phyloP scores from a whole-genome alignment of 1,140 invertebrate species.

The Cydia amplana region DNA sequence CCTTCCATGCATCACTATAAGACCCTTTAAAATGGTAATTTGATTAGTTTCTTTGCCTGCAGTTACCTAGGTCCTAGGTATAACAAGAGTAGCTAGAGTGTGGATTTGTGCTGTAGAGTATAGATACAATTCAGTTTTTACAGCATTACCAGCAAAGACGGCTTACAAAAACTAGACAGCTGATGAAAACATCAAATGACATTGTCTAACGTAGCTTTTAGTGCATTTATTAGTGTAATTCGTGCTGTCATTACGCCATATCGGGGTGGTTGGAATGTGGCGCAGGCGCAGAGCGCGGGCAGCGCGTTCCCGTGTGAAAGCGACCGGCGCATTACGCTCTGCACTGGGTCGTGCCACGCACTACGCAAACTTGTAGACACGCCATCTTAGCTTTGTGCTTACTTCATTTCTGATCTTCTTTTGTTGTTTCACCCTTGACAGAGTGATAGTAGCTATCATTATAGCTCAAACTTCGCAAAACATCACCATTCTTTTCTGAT shows the following conservation, averaged over 20 bases:
- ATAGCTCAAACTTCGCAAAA: neutral
- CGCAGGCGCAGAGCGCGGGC: slow-evolving; percentile 1
- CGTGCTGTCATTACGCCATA: slow-evolving; percentile 19
- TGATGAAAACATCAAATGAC: neutral
- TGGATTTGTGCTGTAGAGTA: no score
- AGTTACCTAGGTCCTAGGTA: no score
- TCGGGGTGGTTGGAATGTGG: slow-evolving; percentile 11
- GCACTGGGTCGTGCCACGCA: slow-evolving; percentile 35
- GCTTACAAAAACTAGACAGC: slow-evolving; percentile 1
- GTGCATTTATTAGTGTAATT: neutral
- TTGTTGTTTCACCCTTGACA: no score
- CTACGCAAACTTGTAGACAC: slow-evolving; percentile 33
- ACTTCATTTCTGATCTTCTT: no score
- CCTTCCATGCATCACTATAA: no score
- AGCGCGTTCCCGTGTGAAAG: slow-evolving; percentile 75
- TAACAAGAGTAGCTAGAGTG: no score
- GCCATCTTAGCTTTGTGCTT: slow-evolving; percentile 34
- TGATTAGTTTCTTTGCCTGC: no score
- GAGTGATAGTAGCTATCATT: neutral
- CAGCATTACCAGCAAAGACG: neutral
- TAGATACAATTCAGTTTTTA: neutral
- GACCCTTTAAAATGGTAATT: no score
- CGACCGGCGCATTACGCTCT: slow-evolving; percentile 48
- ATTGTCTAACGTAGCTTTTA: slow-evolving; percentile 1
- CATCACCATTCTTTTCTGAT: neutral